Evolutionary conservation across 2,797 vertebrate species (phyloP), one percentile per base, ranked within the genome.

Genomic region (Pangasius krempfi): DNA sequence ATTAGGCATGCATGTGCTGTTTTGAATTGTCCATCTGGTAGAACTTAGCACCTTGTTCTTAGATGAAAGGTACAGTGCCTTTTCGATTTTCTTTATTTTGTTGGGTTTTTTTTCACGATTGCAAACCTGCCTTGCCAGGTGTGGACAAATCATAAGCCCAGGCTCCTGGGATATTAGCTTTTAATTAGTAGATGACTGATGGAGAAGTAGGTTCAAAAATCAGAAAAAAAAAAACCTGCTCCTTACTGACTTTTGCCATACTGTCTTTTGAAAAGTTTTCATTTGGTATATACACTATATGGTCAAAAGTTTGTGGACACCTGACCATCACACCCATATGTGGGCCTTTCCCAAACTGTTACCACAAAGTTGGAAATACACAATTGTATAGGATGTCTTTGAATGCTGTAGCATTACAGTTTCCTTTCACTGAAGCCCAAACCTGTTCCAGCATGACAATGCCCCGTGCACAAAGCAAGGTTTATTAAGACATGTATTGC

Each of bases 1-100:
- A 44, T 81, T 86, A 81, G 58, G 56, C 68, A 58, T 58, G 66
- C 70, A 87, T 70, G 60, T 87, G 72, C 73, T 60, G 70, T 84
- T 87, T 72, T 50, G 30, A 84, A 60, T 44, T 52, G n/a, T 50
- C 66, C 66, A 56, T 72, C 79, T 86, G 68, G 83, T 84, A 37
- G 62, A 82, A 87, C 50, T 70, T 79, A 27, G 52, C 37, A 18
- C 66, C 44, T 78, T 78, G 22, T 56, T 68, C 33, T 33, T 47
- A 75, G 50, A 89, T 85, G 25, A 89, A 89, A 85, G 22, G 62
- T 50, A 62, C 18, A n/a, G 13, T 80, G 81, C 40, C 52, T 52
- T 58, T 72, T 82, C 44, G 5, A 22, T 72, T 73, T 79, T 9
- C 16, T 27, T 78, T 40, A 30, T 70, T 86, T 50, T 70, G 3